Conservation (phyloP, 2,888 invertebrate species). For the Choristoneura rosaceana region DNA sequence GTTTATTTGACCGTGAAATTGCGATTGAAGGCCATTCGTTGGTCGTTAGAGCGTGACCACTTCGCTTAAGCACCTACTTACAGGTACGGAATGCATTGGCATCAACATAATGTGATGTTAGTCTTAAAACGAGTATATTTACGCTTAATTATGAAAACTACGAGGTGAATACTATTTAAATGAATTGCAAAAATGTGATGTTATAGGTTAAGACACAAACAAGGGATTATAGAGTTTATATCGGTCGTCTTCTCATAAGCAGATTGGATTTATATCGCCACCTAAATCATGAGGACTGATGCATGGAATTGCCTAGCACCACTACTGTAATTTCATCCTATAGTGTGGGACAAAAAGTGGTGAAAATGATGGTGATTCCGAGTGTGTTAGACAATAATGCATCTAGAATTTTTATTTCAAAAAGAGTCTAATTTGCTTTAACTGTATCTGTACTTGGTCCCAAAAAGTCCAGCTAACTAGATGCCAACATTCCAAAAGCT, state of each 20-base stretch:
- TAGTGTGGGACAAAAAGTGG: no score
- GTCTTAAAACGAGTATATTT: neutral
- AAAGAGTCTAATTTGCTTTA: neutral
- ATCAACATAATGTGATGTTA: slow-evolving; percentile 8
- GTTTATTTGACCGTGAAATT: slow-evolving; percentile 43
- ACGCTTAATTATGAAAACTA: neutral
- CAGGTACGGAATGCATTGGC: slow-evolving; percentile 22
- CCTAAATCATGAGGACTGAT: neutral
- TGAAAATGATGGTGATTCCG: no score
- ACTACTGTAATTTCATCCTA: no score
- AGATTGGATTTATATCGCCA: neutral
- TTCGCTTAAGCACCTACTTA: slow-evolving; percentile 41
- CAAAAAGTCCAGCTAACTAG: neutral
- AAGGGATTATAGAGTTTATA: neutral
- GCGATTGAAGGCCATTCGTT: slow-evolving; percentile 41
- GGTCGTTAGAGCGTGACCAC: slow-evolving; percentile 36
- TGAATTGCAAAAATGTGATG: neutral
- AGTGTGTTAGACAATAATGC: neutral
- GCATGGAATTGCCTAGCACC: neutral
- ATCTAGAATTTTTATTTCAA: neutral
- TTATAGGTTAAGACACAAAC: neutral
- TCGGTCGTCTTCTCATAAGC: neutral
- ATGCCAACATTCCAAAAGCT: slow-evolving; percentile 12
- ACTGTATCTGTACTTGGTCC: neutral
- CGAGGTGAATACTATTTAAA: neutral